Evolutionary conservation across 2,113 vertebrate species (phyloP).

Genomic region (Syngnathus floridae): DNA sequence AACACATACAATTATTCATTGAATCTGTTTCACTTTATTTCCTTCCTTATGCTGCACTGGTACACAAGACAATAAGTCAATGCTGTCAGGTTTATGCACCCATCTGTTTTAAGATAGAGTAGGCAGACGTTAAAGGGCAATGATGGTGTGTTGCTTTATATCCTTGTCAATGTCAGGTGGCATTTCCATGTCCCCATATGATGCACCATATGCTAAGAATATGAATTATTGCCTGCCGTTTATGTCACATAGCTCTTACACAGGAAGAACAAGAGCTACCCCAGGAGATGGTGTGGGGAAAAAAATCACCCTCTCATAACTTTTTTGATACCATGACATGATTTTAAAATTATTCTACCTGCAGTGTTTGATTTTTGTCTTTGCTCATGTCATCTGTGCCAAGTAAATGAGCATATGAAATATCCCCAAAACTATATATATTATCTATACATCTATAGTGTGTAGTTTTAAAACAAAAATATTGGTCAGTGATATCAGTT

Average conservation of each 20-base stretch:
- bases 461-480: too few relatives aligned
- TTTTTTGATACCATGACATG: background rate
- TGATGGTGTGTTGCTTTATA: constrained; percentile 21
- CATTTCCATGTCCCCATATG: constrained; percentile 40
- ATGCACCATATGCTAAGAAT: constrained; percentile 50
- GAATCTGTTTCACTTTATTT: constrained; percentile 13
- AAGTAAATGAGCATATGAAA: background rate
- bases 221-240: constrained; percentile 18
- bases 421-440: background rate
- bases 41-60: constrained; percentile 35
- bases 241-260: constrained; percentile 8
- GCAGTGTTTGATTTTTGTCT: background rate
- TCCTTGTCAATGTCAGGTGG: constrained; percentile 39
- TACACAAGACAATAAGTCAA: constrained; percentile 33
- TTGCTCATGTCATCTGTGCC: background rate
- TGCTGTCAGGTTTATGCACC: constrained; percentile 28
- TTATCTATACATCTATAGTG: too few relatives aligned
- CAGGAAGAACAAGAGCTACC: background rate
- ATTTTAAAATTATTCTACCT: background rate
- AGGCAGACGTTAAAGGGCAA: constrained; percentile 24
- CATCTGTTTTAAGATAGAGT: constrained; percentile 47
- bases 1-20: constrained; percentile 20
- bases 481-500: too few relatives aligned
- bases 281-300: background rate
- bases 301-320: background rate